Conservation (phyloP, 1,140 invertebrate species). For the Trichonephila clavata region DNA sequence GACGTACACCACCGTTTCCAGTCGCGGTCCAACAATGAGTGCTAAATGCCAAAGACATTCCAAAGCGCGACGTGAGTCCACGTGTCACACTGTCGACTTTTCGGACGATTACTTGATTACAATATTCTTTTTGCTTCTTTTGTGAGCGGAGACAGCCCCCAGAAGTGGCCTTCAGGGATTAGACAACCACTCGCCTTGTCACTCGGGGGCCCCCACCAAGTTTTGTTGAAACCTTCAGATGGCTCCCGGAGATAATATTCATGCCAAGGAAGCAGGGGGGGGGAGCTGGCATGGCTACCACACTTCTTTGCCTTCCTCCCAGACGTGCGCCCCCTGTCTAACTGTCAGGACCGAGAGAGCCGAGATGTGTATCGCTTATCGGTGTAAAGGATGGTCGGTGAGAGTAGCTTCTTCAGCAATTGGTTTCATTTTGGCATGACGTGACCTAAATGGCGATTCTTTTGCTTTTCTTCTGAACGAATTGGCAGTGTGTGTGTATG, state of each 20-base stretch:
- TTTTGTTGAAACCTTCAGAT: conserved; percentile 45
- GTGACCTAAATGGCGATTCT: background rate
- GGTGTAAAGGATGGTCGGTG: conserved; percentile 17
- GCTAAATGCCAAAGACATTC: conserved; percentile 54
- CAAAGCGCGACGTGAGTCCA: background rate
- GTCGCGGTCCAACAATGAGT: conserved; percentile 26
- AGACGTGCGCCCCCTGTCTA: conserved; percentile 45
- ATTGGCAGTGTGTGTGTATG: background rate
- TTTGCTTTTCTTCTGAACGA: background rate
- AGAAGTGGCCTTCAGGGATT: conserved; percentile 30
- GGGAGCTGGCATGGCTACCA: background rate
- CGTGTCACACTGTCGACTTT: conserved; percentile 28
- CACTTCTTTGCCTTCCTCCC: background rate
- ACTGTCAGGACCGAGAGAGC: conserved; percentile 8
- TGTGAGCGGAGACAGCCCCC: background rate
- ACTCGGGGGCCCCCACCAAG: conserved; percentile 13
- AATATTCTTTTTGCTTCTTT: conserved; percentile 19
- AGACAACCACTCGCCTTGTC: conserved; percentile 19
- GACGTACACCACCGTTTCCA: background rate
- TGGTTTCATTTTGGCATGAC: background rate
- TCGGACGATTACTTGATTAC: conserved; percentile 50
- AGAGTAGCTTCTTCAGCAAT: conserved; percentile 11
- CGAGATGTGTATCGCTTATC: conserved; percentile 46
- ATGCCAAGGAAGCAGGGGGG: background rate
- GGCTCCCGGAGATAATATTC: conserved; percentile 28